Percentiles rank a stretch among this genome's conserved stretches.
Evolutionary conservation across 2,888 invertebrate genomes (phyloP).

Genomic region (Drosophila anceps): DNA sequence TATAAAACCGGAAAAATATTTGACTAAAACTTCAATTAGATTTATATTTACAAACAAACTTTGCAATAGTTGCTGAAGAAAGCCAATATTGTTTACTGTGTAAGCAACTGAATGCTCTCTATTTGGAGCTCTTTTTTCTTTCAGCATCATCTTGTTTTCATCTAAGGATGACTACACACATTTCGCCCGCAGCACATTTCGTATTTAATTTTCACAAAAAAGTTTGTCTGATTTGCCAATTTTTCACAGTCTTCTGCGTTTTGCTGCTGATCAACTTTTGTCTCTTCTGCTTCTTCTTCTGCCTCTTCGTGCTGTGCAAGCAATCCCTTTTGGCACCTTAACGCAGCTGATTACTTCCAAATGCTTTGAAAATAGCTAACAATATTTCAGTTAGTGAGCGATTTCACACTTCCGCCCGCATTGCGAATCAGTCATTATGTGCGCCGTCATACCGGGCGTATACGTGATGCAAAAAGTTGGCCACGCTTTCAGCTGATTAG

Average conservation of each 20-base stretch:
- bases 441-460: constrained; percentile 39
- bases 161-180: constrained; percentile 21
- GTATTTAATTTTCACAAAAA: constrained; percentile 20
- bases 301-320: not conserved
- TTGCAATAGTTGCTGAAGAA: not conserved
- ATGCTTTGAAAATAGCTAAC: constrained; percentile 25
- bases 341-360: constrained; percentile 25
- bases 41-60: not conserved
- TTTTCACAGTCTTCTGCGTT: constrained; percentile 5
- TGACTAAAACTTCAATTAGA: not conserved
- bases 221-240: constrained; percentile 23
- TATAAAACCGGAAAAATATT: too few relatives aligned
- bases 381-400: constrained; percentile 30
- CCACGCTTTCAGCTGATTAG: constrained; percentile 76
- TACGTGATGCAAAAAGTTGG: constrained; percentile 54
- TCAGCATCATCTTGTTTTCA: not conserved
- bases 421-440: constrained; percentile 36
- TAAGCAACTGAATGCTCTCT: not conserved
- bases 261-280: not conserved
- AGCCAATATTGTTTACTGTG: not conserved
- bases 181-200: constrained; percentile 11
- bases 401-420: not conserved
- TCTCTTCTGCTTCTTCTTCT: not conserved
- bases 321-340: constrained; percentile 6
- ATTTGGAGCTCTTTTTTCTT: not conserved